Conservation (phyloP, 1,140 invertebrate species). For the Bradynema listronoti region DNA sequence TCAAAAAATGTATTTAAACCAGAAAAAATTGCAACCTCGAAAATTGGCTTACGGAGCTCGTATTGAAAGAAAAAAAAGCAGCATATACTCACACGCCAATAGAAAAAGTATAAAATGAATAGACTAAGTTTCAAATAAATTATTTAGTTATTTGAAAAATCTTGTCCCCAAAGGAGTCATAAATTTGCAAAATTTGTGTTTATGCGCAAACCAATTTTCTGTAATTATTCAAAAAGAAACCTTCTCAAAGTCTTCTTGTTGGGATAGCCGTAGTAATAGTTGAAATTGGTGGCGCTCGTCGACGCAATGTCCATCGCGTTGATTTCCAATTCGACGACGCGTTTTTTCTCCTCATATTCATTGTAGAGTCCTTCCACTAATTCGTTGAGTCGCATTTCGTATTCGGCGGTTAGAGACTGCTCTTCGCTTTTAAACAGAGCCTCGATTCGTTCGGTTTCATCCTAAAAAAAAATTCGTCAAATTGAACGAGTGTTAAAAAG, state of each 20-base stretch:
- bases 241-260: constrained; percentile 17
- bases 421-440: background rate
- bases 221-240: constrained; percentile 4
- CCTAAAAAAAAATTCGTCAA: constrained; percentile 4
- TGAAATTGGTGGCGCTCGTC: background rate
- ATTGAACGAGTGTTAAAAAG: too few relatives aligned
- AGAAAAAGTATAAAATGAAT: too few relatives aligned
- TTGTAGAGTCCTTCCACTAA: constrained; percentile 25
- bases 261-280: constrained; percentile 12
- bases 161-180: too few relatives aligned
- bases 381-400: constrained; percentile 18
- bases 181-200: too few relatives aligned
- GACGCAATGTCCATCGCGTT: constrained; percentile 23
- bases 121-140: too few relatives aligned
- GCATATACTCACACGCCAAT: too few relatives aligned
- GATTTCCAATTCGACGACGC: constrained; percentile 18
- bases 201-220: too few relatives aligned
- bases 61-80: too few relatives aligned
- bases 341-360: constrained; percentile 26
- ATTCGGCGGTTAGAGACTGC: background rate
- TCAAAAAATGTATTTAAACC: too few relatives aligned
- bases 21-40: too few relatives aligned
- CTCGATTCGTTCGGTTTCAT: background rate
- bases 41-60: too few relatives aligned
- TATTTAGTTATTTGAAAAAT: too few relatives aligned